Conservation (phyloP, 1,140 invertebrate genomes). For the Cataglyphis hispanica region DNA sequence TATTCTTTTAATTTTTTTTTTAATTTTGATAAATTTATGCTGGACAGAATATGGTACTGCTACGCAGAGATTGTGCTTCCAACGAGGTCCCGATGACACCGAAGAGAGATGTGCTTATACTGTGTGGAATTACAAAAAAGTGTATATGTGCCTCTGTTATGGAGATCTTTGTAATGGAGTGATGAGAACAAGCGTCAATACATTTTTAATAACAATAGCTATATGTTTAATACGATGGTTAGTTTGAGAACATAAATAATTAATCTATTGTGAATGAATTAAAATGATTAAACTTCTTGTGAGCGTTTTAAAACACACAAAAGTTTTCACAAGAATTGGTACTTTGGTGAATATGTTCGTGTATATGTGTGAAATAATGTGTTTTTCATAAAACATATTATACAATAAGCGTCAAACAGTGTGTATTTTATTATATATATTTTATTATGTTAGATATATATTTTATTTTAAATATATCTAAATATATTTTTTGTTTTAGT, state of each 20-base stretch:
- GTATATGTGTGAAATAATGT: conserved; percentile 22
- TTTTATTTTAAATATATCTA: not conserved
- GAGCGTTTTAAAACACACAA: not conserved
- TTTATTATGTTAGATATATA: not conserved
- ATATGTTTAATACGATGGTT: conserved; percentile 52
- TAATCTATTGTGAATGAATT: not conserved
- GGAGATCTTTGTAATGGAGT: conserved; percentile 95
- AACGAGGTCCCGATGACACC: conserved; percentile 93
- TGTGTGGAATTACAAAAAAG: conserved; percentile 92
- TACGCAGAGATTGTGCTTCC: conserved; percentile 94
- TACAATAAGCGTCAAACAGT: conserved; percentile 21
- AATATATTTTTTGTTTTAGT: not conserved
- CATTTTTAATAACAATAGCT: conserved; percentile 33
- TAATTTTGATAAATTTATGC: conserved; percentile 24
- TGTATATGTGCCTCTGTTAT: conserved; percentile 96
- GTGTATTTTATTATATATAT: conserved; percentile 4
- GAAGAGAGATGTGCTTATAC: conserved; percentile 96
- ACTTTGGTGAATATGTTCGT: not conserved
- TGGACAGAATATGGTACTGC: conserved; percentile 94
- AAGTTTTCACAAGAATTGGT: not conserved
- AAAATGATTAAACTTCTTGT: conserved; percentile 22
- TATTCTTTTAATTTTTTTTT: not conserved
- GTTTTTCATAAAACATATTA: conserved; percentile 25
- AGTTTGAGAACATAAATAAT: conserved; percentile 20
- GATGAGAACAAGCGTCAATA: conserved; percentile 12